Base-by-base conservation (phyloP, 2,113 vertebrate species). In the Brachypteracias leptosomus region DNA sequence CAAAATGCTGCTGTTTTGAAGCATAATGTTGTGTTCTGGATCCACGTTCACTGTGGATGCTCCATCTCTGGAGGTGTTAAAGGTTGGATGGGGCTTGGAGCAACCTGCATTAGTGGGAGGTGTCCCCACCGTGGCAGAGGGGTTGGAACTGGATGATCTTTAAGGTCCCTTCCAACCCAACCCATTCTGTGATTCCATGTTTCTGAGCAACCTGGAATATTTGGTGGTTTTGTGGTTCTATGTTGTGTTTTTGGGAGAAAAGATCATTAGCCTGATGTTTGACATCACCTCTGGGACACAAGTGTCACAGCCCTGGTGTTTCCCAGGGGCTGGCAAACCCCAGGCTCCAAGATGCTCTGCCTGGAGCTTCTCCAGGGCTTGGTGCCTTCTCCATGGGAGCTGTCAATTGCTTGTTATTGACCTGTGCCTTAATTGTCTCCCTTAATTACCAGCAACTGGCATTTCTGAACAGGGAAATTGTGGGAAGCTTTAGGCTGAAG, bases 1-100 rank as follows among this genome's bases (percentile, higher is more conserved):
- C 38, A 16, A 78, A 35, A n/a, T 4, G 5, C 10, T 10, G 46
- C 2, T 15, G 4, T 1, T 72, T 44, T 24, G 51, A 51, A 31
- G 36, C 1, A 3, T 2, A 26, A 7, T 0, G 0, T 24, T 89
- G 65, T 0, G 1, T 35, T 74, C 28, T 31, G 29, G 63, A 31
- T 65, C 29, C 21, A n/a, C 14, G 15, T 24, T 15, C 42, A 11
- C 4, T 33, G 31, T 33, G 42, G 14, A 24, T 47, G 31, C 22
- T 15, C 31, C 21, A 16, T 47, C 44, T 19, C 19, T 46, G 42
- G 20, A 66, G 14, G 65, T 17, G 15, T 47, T 46, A 31, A 67
- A 47, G 44, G 31, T 17, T 36, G 66, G 46, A 13, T 20, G 9
- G 21, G 65, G 38, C 38, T 65, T 13, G 13, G 66, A 49, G n/a